Conservation (phyloP, 2,797 vertebrate genomes). For the Aeoliscus strigatus region DNA sequence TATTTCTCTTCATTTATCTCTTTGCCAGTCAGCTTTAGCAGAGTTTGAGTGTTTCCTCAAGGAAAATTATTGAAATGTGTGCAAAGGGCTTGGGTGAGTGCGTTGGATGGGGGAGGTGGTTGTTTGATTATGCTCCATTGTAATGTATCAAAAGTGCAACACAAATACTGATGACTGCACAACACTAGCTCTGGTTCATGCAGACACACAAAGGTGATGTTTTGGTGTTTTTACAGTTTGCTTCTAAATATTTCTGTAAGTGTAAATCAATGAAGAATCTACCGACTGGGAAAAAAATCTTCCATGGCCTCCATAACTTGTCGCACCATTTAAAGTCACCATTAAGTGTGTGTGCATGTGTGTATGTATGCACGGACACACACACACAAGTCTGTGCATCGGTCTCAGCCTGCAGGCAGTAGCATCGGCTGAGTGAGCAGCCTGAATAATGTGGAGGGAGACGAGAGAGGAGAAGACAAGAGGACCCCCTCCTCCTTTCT, state of each 20-base stretch:
- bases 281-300: slow-evolving; percentile 7
- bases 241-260: neutral
- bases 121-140: too few species aligned
- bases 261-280: neutral
- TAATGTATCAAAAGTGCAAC: too few species aligned
- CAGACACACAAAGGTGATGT: too few species aligned
- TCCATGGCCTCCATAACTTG: slow-evolving; percentile 13
- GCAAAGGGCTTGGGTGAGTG: too few species aligned
- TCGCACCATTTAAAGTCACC: slow-evolving; percentile 35
- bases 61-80: too few species aligned
- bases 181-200: too few species aligned
- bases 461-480: slow-evolving; percentile 43
- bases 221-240: too few species aligned
- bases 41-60: too few species aligned
- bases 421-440: slow-evolving; percentile 38
- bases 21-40: too few species aligned
- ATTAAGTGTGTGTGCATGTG: neutral
- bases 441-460: slow-evolving; percentile 41
- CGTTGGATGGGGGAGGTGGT: too few species aligned
- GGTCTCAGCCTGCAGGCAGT: slow-evolving; percentile 32
- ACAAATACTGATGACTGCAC: too few species aligned
- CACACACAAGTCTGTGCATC: slow-evolving; percentile 5
- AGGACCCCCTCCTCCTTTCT: slow-evolving; percentile 1
- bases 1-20: too few species aligned
- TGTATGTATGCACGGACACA: slow-evolving; percentile 2